Conservation (phyloP, 2,888 invertebrate genomes). For the Macrophya annulata region DNA sequence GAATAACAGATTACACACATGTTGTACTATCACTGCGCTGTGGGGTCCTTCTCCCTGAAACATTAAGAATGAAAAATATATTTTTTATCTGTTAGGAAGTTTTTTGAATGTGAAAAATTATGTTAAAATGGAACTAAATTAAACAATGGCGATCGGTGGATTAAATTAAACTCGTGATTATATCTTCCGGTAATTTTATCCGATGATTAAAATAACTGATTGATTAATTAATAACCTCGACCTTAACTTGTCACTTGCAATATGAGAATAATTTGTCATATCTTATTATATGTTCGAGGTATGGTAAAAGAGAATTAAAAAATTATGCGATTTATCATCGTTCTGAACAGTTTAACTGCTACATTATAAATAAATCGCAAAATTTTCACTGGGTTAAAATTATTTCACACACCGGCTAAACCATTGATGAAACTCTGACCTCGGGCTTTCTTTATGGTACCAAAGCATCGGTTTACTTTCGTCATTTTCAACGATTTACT, state of each 20-base stretch:
- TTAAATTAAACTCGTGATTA: neutral
- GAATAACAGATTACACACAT: conserved; percentile 86
- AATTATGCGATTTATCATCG: conserved; percentile 27
- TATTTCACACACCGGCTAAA: conserved; percentile 3
- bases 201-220: neutral
- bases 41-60: conserved; percentile 78
- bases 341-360: neutral
- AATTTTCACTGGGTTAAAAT: conserved; percentile 27
- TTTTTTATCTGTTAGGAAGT: neutral
- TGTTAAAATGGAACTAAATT: neutral
- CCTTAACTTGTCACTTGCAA: neutral
- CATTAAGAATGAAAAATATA: conserved; percentile 52
- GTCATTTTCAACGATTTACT: neutral
- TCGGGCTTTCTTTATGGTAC: neutral
- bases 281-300: neutral
- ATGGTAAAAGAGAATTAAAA: neutral
- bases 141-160: neutral
- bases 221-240: neutral
- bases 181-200: neutral
- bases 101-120: too few species aligned
- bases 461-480: neutral
- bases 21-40: conserved; percentile 83
- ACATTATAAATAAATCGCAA: neutral
- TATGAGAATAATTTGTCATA: conserved; percentile 1
- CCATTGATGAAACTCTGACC: neutral